Conservation (phyloP, 2,113 vertebrate genomes). For the human region DNA sequence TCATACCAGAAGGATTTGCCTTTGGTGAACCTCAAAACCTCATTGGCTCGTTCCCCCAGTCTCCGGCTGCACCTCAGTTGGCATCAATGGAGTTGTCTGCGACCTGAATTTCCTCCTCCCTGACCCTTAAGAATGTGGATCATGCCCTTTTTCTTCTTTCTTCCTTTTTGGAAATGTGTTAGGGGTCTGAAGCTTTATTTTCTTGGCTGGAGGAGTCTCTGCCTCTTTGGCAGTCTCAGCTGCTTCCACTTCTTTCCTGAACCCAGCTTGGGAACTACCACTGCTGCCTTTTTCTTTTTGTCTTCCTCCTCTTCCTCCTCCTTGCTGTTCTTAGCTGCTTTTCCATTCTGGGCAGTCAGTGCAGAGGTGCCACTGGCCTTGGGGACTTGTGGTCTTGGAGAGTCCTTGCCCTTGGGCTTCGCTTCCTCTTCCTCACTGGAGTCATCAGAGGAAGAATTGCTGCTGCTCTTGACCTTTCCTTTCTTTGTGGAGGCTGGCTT, state of each 20-base stretch:
- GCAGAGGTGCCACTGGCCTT: constrained; percentile 59
- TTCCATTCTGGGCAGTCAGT: constrained; percentile 64
- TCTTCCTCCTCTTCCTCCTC: constrained; percentile 33
- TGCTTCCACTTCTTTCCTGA: constrained; percentile 86
- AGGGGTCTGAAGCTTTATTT: constrained; percentile 87
- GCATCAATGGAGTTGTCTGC: constrained; percentile 96
- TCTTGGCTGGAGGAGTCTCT: constrained; percentile 89
- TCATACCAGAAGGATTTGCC: constrained; percentile 98
- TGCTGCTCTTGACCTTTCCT: constrained; percentile 82
- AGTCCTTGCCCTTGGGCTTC: constrained; percentile 45
- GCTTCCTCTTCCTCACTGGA: constrained; percentile 75
- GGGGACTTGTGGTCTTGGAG: not conserved
- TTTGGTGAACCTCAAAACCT: constrained; percentile 93
- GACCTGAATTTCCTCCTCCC: constrained; percentile 90
- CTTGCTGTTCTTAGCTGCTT: not conserved
- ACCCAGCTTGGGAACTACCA: constrained; percentile 79
- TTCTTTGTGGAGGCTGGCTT: constrained; percentile 67
- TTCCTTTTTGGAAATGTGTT: constrained; percentile 95
- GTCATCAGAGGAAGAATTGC: constrained; percentile 83
- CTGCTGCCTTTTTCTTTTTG: constrained; percentile 78
- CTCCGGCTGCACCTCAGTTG: constrained; percentile 90
- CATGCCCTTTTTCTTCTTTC: constrained; percentile 82
- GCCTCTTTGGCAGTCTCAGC: constrained; percentile 76
- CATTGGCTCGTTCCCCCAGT: constrained; percentile 97
- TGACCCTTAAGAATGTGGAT: constrained; percentile 93